phyloP scores from a whole-genome alignment of 2,888 invertebrate species.

The Alentia gelatinosa region DNA sequence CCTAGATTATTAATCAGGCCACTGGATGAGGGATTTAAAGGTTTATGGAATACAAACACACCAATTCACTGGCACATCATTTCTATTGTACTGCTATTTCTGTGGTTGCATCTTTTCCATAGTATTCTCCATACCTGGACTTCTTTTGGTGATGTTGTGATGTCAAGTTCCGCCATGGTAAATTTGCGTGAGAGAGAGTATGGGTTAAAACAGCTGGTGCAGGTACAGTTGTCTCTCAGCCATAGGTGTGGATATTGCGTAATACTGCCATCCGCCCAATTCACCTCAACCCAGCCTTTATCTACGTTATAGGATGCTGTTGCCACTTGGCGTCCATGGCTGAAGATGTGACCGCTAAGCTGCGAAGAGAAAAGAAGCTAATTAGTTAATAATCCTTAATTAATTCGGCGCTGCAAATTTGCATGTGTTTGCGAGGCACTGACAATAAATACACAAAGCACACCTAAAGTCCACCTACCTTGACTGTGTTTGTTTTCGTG shows the following conservation, averaged over 20 bases:
- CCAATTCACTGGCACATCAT: no score
- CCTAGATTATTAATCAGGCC: no score
- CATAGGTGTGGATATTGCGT: background rate
- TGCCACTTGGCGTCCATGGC: background rate
- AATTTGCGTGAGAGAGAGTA: background rate
- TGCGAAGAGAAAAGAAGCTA: background rate
- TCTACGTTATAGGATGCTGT: background rate
- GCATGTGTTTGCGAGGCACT: no score
- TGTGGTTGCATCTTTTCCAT: background rate
- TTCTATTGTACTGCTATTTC: background rate
- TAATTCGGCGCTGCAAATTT: no score
- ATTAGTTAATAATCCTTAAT: no score
- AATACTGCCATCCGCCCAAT: background rate
- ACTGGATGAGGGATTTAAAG: background rate
- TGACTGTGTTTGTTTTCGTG: no score
- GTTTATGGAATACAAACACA: background rate
- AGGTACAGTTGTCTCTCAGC: constrained; percentile 15
- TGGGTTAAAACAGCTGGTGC: background rate
- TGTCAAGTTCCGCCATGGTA: background rate
- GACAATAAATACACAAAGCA: no score
- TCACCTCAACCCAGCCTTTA: background rate
- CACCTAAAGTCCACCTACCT: no score
- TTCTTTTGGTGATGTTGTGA: background rate
- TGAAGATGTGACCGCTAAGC: background rate
- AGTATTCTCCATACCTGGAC: background rate